Base-by-base conservation (phyloP, 2,797 vertebrate genomes). In the Labeo calbasu region DNA sequence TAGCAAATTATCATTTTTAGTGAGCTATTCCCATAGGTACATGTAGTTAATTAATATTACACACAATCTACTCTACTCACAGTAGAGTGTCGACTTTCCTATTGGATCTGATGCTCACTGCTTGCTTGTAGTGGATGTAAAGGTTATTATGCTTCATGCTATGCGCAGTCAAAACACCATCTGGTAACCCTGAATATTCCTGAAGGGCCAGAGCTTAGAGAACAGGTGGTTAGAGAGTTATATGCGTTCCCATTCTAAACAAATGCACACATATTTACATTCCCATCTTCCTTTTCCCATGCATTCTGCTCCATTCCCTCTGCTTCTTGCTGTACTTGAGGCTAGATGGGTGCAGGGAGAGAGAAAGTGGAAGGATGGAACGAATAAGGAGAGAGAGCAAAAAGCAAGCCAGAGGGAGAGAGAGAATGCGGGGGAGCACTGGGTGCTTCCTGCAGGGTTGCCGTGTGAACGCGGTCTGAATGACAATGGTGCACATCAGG, bases 401-500 rank as follows among this genome's bases (percentile, higher is more conserved):
- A 70, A 66, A 36, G 79, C 36, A 57, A n/a, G 78, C 28, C 63
- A 36, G 77, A 51, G 77, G 50, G 70, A 69, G 55, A 63, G 82
- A 36, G 76, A 70, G 85, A 57, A 80, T 61, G 85, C 21, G 86
- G 63, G 78, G 72, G 81, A 69, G 69, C 77, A 72, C 84, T 61
- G 75, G 84, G 88, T 80, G 87, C 90, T 92, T 94, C 92, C 92
- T 93, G 92, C 87, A 89, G 93, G 92, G 92, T 91, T 92, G 90
- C 92, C 92, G 87, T 91, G 91, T 90, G 91, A 91, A 94, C 84
- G 91, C 90, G 77, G 76, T 84, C 91, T 92, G 93, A 93, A 94
- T 93, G 92, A 92, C 90, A 94, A 94, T 93, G 89, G 88, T 87
- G 89, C 72, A 79, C 89, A 91, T 91, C 87, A 87, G 89, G 91